phyloP scores from a whole-genome alignment of 2,888 invertebrate genomes.

The Flexamia atlantica region DNA sequence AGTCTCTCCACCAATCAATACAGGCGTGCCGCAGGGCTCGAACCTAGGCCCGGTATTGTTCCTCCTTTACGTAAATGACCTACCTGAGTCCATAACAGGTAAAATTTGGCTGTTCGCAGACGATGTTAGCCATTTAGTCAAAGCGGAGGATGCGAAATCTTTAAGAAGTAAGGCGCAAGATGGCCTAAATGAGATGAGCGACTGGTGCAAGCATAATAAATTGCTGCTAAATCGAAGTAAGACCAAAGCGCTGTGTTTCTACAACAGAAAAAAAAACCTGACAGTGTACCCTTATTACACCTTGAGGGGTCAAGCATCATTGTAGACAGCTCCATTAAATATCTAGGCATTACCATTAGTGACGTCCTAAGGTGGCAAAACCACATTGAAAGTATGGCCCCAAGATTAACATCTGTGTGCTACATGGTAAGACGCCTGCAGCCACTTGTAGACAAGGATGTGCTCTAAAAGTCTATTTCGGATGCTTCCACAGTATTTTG shows the following conservation, averaged over 20 bases:
- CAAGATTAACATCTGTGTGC: conserved; percentile 35
- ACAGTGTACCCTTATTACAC: background rate
- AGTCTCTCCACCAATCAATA: conserved; percentile 24
- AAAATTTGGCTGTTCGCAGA: conserved; percentile 46
- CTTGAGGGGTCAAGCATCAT: background rate
- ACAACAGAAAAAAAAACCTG: conserved; percentile 6
- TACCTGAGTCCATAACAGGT: conserved; percentile 37
- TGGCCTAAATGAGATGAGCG: too few species aligned
- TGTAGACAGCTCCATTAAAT: background rate
- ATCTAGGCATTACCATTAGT: conserved; percentile 18
- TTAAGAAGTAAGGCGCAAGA: too few species aligned
- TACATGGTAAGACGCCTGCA: conserved; percentile 25
- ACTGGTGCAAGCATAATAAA: too few species aligned
- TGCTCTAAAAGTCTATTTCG: conserved; percentile 37
- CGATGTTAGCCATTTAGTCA: conserved; percentile 40
- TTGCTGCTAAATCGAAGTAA: background rate
- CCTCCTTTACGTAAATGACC: conserved; percentile 47
- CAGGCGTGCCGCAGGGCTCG: conserved; percentile 34
- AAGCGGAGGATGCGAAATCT: too few species aligned
- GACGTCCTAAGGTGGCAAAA: conserved; percentile 10
- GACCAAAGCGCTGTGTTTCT: background rate
- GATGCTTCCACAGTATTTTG: conserved; percentile 40
- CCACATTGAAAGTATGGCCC: background rate
- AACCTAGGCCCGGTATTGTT: conserved; percentile 48
- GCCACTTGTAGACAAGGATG: conserved; percentile 14